Evolutionary conservation across 1,140 invertebrate genomes (phyloP).

Genomic region (Drosophila simulans): DNA sequence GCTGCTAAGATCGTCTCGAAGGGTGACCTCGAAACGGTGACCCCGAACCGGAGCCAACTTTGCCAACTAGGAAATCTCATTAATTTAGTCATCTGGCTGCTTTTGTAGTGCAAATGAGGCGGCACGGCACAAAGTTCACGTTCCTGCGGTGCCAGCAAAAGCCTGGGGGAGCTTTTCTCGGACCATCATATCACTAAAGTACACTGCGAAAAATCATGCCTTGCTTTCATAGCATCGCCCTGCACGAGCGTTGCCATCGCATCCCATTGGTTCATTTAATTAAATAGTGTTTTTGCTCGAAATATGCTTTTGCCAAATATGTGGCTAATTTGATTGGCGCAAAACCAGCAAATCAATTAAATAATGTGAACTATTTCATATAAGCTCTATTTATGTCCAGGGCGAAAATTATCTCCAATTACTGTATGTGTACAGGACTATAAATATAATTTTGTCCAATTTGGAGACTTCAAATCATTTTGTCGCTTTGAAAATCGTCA

Average conservation of each 20-base stretch:
- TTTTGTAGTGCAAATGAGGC: slow-evolving; percentile 63
- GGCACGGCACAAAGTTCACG: slow-evolving; percentile 74
- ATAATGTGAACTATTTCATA: not conserved
- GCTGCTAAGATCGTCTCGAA: slow-evolving; percentile 40
- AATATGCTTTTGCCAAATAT: slow-evolving; percentile 2
- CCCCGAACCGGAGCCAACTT: slow-evolving; percentile 35
- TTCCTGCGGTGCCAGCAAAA: slow-evolving; percentile 48
- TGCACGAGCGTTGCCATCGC: no score
- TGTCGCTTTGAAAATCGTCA: not conserved
- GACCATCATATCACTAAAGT: slow-evolving; percentile 29
- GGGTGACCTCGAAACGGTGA: slow-evolving; percentile 42
- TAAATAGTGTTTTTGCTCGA: not conserved
- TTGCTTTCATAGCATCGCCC: no score
- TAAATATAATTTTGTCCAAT: no score
- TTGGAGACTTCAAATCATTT: not conserved
- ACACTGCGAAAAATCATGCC: not conserved
- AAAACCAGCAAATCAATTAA: not conserved
- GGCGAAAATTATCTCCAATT: not conserved
- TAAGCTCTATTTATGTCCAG: not conserved
- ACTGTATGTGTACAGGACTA: not conserved
- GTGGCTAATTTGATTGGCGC: not conserved
- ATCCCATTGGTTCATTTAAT: not conserved
- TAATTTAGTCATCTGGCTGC: slow-evolving; percentile 67
- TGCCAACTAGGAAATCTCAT: slow-evolving; percentile 63
- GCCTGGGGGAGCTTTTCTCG: slow-evolving; percentile 50